Evolutionary conservation across 2,113 vertebrate genomes (phyloP).

Genomic region (Miniopterus natalensis): DNA sequence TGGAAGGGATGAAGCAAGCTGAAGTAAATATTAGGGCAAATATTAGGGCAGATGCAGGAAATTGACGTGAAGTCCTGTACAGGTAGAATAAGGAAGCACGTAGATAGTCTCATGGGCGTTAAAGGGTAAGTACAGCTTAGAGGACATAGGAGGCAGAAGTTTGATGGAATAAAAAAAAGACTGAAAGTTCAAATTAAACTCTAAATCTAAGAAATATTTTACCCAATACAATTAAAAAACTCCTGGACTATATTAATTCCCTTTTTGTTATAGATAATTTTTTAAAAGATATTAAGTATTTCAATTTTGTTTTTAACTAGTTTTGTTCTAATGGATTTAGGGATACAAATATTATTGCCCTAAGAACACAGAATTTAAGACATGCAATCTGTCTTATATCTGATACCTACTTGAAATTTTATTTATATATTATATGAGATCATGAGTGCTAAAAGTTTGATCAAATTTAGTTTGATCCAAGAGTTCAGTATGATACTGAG

Average conservation of each 20-base stretch:
- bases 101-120: neutral
- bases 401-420: neutral
- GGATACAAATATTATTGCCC: neutral
- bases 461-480: constrained; percentile 20
- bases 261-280: neutral
- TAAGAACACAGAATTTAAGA: neutral
- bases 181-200: constrained; percentile 34
- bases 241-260: neutral
- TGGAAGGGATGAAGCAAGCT: neutral
- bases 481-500: neutral
- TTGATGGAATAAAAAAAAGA: neutral
- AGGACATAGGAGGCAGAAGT: neutral
- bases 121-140: neutral
- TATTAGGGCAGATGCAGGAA: neutral
- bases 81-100: neutral
- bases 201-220: neutral
- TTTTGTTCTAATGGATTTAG: constrained; percentile 25
- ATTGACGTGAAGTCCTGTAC: neutral
- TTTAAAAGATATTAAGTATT: neutral
- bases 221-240: neutral
- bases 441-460: neutral
- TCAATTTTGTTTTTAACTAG: neutral
- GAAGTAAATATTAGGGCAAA: neutral
- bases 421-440: neutral
- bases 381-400: neutral